Conservation (phyloP, 2,797 vertebrate genomes). For the Myiotriccus ornatus region DNA sequence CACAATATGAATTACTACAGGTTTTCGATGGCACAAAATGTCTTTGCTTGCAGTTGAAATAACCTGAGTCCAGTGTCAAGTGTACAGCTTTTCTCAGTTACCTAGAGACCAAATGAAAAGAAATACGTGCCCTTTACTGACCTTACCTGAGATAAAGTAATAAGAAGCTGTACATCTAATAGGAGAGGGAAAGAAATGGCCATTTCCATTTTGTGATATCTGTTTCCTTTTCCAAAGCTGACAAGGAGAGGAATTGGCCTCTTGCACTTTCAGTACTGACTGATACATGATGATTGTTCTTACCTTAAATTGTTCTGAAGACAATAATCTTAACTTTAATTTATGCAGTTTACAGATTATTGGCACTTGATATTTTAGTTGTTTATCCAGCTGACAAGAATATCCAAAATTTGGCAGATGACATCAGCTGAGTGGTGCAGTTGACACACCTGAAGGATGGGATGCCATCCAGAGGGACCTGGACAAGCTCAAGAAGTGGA, state of each 20-base stretch:
- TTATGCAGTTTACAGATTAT: not conserved
- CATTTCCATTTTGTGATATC: not conserved
- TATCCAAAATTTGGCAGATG: not conserved
- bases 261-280: not conserved
- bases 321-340: not conserved
- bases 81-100: not conserved
- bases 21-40: not conserved
- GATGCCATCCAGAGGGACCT: not conserved
- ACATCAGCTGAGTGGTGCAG: not conserved
- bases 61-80: not conserved
- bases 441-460: not conserved
- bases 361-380: not conserved
- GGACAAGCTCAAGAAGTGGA: not conserved
- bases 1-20: not conserved
- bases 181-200: not conserved
- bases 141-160: not conserved
- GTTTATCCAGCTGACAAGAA: not conserved
- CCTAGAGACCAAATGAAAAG: not conserved
- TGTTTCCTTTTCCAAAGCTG: not conserved
- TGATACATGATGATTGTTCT: not conserved
- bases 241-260: not conserved
- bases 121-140: not conserved
- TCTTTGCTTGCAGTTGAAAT: not conserved
- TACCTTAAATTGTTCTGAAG: not conserved
- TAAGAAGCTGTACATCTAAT: not conserved